These are phyloP conservation scores for Spea hammondii DNA, from an alignment of 2,797 vertebrate genomes.

Conservation along the genomic window DNA sequence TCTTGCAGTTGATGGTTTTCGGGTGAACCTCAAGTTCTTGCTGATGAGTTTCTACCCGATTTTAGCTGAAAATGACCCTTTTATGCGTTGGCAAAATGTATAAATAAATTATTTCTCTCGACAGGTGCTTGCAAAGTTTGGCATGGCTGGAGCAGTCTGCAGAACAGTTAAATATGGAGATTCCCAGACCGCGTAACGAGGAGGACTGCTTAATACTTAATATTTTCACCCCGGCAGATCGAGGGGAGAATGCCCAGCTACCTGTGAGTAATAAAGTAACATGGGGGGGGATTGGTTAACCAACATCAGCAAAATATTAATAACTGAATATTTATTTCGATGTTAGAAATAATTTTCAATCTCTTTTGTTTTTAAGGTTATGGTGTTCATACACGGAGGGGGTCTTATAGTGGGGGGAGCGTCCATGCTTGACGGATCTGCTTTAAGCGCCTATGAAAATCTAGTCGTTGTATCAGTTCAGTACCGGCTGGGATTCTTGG, in stretches of 20 bases:
- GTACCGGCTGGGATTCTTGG: slow-evolving; percentile 47
- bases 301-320: background rate
- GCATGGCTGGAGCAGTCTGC: fast-evolving
- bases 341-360: background rate
- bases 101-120: background rate
- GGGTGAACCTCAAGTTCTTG: too few relatives aligned
- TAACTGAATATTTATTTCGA: background rate
- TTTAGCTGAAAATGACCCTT: too few relatives aligned
- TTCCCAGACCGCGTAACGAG: background rate
- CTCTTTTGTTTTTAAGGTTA: slow-evolving; percentile 39
- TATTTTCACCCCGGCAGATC: slow-evolving; percentile 11
- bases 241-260: background rate
- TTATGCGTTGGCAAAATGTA: too few relatives aligned
- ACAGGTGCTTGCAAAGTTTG: slow-evolving; percentile 20
- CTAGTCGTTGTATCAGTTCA: slow-evolving; percentile 42
- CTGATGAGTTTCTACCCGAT: too few relatives aligned
- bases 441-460: slow-evolving; percentile 34
- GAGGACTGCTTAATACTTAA: slow-evolving; percentile 34
- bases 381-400: slow-evolving; percentile 53
- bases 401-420: slow-evolving; percentile 43
- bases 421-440: slow-evolving; percentile 40
- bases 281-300: too few relatives aligned
- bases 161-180: background rate
- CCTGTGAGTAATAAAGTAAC: background rate
- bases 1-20: too few relatives aligned